Evolutionary conservation across 2,113 vertebrate genomes (phyloP).

Genomic region (Callorhinus ursinus): DNA sequence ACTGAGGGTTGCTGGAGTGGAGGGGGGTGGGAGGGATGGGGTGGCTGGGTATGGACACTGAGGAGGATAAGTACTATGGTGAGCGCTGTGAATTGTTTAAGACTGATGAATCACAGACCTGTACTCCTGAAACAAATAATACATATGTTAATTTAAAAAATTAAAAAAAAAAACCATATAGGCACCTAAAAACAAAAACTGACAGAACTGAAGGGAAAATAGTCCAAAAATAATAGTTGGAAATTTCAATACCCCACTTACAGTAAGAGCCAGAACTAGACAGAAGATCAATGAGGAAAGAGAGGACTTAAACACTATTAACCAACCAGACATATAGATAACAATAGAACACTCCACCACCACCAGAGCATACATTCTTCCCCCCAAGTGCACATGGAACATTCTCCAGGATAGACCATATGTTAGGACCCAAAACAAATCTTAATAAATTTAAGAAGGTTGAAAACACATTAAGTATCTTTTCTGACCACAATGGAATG

Average conservation of each 20-base stretch:
- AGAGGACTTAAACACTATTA: background rate
- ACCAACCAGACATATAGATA: background rate
- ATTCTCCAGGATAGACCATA: background rate
- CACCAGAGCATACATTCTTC: background rate
- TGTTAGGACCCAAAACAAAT: background rate
- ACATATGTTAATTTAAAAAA: too few species aligned
- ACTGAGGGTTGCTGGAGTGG: too few species aligned
- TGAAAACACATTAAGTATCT: background rate
- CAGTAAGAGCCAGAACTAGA: background rate
- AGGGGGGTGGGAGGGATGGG: too few species aligned
- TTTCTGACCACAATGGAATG: background rate
- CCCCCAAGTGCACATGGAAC: background rate
- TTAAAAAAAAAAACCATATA: background rate
- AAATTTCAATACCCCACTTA: background rate
- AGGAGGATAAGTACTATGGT: too few species aligned
- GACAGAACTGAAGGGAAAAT: background rate
- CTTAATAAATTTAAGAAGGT: background rate
- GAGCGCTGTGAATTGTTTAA: too few species aligned
- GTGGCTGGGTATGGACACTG: too few species aligned
- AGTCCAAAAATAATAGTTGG: background rate
- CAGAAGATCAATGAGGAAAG: background rate
- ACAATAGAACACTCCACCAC: background rate
- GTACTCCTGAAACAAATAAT: too few species aligned
- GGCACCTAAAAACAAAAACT: background rate
- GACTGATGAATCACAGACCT: too few species aligned